A percentile compares a stretch with the other conserved stretches of the same genome.
phyloP scores from a whole-genome alignment of 2,888 invertebrate species.

The Liodrosophila aerea region DNA sequence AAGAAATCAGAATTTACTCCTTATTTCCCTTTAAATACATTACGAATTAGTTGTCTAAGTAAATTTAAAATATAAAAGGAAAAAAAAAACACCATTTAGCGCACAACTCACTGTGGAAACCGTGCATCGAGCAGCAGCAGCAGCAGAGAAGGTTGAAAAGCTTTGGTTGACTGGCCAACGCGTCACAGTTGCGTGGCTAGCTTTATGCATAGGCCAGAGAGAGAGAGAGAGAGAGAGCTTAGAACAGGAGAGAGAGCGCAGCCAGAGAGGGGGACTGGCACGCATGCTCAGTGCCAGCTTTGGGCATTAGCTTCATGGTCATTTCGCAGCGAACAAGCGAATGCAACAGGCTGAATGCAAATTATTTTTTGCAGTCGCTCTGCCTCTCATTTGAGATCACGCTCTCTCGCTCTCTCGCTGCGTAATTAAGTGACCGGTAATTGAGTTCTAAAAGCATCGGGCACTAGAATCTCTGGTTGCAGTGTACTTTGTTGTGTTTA shows the following conservation, averaged over 20 bases:
- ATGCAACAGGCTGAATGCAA: constrained; percentile 64
- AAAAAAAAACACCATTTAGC: no score
- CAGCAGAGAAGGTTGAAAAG: constrained; percentile 45
- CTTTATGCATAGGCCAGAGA: constrained; percentile 37
- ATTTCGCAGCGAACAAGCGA: constrained; percentile 24
- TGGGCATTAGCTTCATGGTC: constrained; percentile 60
- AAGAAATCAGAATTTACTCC: no score
- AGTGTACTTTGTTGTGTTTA: constrained; percentile 41
- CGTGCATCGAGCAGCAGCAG: no score
- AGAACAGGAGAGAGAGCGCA: not conserved
- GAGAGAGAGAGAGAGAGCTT: not conserved
- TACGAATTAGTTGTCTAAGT: no score
- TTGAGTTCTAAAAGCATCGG: constrained; percentile 64
- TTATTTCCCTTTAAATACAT: no score
- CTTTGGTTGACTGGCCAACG: constrained; percentile 66
- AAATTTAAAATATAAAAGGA: no score
- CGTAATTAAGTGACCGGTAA: constrained; percentile 72
- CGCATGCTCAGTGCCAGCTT: constrained; percentile 42
- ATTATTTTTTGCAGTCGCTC: constrained; percentile 44
- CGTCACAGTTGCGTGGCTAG: constrained; percentile 74
- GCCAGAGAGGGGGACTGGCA: constrained; percentile 21
- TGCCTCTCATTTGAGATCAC: not conserved
- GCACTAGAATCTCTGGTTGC: constrained; percentile 17
- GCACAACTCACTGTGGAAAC: no score
- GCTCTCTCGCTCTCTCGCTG: constrained; percentile 18